phyloP scores from a whole-genome alignment of 2,888 invertebrate species.

The Ligdia adustata region DNA sequence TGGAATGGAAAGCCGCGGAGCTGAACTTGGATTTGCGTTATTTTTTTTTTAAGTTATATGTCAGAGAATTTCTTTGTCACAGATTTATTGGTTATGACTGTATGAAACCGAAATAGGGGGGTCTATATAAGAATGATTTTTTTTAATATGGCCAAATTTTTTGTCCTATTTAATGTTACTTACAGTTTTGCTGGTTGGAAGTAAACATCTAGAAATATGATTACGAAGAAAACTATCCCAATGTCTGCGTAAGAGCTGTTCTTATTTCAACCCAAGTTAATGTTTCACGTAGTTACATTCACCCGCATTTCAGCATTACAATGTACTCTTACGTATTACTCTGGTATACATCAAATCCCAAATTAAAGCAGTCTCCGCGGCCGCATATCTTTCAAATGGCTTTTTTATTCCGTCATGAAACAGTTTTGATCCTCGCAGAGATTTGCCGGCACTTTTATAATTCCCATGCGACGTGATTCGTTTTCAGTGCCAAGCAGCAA shows the following conservation, averaged over 20 bases:
- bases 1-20: neutral
- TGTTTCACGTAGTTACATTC: neutral
- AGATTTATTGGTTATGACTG: too few relatives aligned
- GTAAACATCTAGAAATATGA: too few relatives aligned
- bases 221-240: too few relatives aligned
- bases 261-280: constrained; percentile 4
- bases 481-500: constrained; percentile 68
- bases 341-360: constrained; percentile 10
- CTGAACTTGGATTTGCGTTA: neutral
- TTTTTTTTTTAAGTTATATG: too few relatives aligned
- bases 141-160: too few relatives aligned
- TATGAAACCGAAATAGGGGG: too few relatives aligned
- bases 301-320: constrained; percentile 5
- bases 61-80: too few relatives aligned
- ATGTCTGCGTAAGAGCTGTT: too few relatives aligned
- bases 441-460: constrained; percentile 70
- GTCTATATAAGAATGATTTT: too few relatives aligned
- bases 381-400: constrained; percentile 42
- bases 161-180: too few relatives aligned
- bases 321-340: too few relatives aligned
- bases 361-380: constrained; percentile 28
- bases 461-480: constrained; percentile 65
- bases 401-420: constrained; percentile 52
- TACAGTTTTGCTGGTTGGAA: too few relatives aligned
- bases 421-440: constrained; percentile 58